phyloP scores from a whole-genome alignment of 2,113 vertebrate genomes.

The Lampris incognitus region DNA sequence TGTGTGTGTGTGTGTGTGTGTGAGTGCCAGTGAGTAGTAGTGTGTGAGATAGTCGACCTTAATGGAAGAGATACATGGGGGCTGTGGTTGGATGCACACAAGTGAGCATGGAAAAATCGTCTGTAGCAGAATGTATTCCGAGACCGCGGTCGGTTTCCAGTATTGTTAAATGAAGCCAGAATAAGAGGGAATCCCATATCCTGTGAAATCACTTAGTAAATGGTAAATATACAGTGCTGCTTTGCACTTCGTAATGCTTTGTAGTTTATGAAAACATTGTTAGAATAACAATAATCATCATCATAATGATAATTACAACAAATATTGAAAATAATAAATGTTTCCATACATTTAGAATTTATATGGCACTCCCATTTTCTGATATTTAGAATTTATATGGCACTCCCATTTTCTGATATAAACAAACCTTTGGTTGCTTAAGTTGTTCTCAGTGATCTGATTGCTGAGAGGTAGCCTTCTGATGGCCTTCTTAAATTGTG shows the following conservation, averaged over 20 bases:
- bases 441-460: conserved; percentile 1
- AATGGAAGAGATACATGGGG: not conserved
- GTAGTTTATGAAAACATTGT: not conserved
- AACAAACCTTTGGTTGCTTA: not conserved
- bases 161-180: not conserved
- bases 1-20: not conserved
- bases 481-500: conserved; percentile 18
- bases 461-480: conserved; percentile 2
- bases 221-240: not conserved
- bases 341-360: not conserved
- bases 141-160: not conserved
- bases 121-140: not conserved
- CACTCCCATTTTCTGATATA: not conserved
- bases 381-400: not conserved
- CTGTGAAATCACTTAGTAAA: not conserved
- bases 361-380: not conserved
- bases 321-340: not conserved
- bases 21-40: not conserved
- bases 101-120: not conserved
- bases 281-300: not conserved
- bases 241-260: too few species aligned
- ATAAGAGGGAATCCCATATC: not conserved
- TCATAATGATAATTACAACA: not conserved
- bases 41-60: conserved; percentile 13
- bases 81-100: conserved; percentile 24